Base-by-base conservation (phyloP, 2,113 vertebrate genomes). In the Hyla sarda region DNA sequence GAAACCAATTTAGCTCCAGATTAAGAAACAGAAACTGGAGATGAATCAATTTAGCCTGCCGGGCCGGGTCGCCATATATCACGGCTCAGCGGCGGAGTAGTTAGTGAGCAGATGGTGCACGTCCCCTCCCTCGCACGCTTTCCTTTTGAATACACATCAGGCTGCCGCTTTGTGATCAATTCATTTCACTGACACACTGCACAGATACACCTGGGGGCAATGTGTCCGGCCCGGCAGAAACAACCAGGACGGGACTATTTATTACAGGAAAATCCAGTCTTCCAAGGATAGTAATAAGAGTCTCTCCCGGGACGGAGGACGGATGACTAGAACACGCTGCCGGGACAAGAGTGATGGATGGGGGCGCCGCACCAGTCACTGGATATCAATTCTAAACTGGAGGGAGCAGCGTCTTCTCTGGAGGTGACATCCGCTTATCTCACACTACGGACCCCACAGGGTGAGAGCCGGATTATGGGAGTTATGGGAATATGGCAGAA, bases 1-100 rank as follows among this genome's bases (percentile, higher is more conserved):
- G 95, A 95, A 95, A 95, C 95, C 95, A 95, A 95, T 95, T 95
- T 95, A 95, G 94, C 90, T 94, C 90, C 93, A 95, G 95, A 95
- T 95, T 95, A 95, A 95, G 94, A 95, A 95, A 94, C 90, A 95
- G 94, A 94, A 95, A 95, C 94, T 95, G 88, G 91, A 95, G 94
- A 95, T 95, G 95, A 95, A 95, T 95, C 94, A 95, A 95, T 93
- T 94, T 93, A 90, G 91, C 91, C 82, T 92, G 92, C 94, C 93
- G 92, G 92, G 92, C 90, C 90, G 92, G 93, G 93, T 79, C 2
- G 45, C 94, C 91, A 95, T 95, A 95, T 92, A 95, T 95, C 94
- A 95, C 84, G 88, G 90, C 93, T 93, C 88, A 90, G 83, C 89
- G 90, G 89, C 1, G 58, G 88, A 93, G 92, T 90, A 90, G 72